A percentile compares a stretch with the other conserved stretches of the same genome.
These are phyloP conservation scores for Psittacula derbiana DNA, from an alignment of 2,797 vertebrate species.

Conservation along the genomic window DNA sequence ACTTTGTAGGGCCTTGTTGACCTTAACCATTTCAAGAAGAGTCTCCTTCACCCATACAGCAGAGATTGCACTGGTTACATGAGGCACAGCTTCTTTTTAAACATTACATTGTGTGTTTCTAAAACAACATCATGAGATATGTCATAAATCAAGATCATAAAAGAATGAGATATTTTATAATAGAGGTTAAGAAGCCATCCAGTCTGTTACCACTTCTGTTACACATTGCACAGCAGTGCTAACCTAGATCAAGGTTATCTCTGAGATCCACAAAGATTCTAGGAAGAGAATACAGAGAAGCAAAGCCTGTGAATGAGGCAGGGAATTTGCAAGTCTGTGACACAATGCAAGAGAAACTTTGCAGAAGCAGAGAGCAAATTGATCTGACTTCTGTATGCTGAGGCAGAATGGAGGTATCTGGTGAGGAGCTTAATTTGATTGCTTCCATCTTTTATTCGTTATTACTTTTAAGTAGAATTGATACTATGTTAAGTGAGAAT, in stretches of 20 bases:
- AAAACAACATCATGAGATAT: background rate
- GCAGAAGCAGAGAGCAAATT: background rate
- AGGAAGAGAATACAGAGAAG: background rate
- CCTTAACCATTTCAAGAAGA: background rate
- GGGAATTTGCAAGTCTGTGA: background rate
- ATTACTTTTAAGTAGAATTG: background rate
- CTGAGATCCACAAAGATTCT: background rate
- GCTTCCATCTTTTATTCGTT: background rate
- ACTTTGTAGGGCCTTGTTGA: accelerated
- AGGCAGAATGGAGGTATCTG: background rate
- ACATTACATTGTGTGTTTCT: background rate
- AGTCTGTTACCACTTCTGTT: background rate
- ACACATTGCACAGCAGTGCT: accelerated
- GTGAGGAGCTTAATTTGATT: background rate
- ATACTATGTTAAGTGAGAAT: background rate
- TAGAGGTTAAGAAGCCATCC: background rate
- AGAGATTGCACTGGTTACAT: background rate
- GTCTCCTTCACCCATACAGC: background rate
- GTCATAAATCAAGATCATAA: background rate
- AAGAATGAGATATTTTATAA: background rate
- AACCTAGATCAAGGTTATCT: background rate
- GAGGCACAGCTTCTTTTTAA: background rate
- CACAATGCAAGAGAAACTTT: background rate
- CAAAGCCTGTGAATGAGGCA: background rate
- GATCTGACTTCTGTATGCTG: background rate